Percentiles rank a stretch among this genome's conserved stretches.
Conservation (phyloP, 35 echinoderm and acorn worm genomes). For the Ptychodera flava region DNA sequence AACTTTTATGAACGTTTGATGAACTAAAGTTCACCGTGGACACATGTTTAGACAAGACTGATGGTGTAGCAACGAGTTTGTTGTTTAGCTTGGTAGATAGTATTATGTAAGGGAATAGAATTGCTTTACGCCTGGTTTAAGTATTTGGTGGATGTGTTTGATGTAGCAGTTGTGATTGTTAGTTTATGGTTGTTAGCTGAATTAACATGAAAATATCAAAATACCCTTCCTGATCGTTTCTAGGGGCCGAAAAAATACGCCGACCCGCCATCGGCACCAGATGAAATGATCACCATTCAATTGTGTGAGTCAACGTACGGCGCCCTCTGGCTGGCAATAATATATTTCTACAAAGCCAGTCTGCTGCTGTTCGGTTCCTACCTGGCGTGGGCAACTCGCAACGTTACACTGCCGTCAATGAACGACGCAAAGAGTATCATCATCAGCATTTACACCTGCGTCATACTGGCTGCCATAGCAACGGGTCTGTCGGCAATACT, state of each 20-base stretch:
- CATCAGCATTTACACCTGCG: constrained; percentile 86
- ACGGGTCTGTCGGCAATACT: constrained; percentile 41
- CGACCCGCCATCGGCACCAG: not conserved
- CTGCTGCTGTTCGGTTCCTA: constrained; percentile 69
- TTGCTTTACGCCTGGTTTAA: too few relatives aligned
- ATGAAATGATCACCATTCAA: constrained; percentile 5
- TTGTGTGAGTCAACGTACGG: constrained; percentile 40
- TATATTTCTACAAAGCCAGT: constrained; percentile 52
- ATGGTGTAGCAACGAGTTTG: too few relatives aligned
- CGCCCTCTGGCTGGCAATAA: constrained; percentile 59
- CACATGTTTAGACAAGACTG: too few relatives aligned
- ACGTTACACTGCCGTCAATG: constrained; percentile 83
- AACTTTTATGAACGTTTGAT: too few relatives aligned
- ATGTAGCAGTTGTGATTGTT: too few relatives aligned
- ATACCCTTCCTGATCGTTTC: too few relatives aligned
- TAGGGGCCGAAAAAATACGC: not conserved
- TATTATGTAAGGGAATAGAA: too few relatives aligned
- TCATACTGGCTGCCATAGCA: constrained; percentile 64
- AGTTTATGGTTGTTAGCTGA: too few relatives aligned
- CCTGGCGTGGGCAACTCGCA: constrained; percentile 86
- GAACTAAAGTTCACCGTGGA: too few relatives aligned
- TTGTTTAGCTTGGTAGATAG: too few relatives aligned
- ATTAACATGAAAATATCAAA: too few relatives aligned
- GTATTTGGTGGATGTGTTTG: too few relatives aligned
- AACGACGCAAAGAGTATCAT: constrained; percentile 89